A percentile compares a stretch with the other conserved stretches of the same genome.
Evolutionary conservation across 2,888 invertebrate species (phyloP).

Genomic region (Harpagoxenus sublaevis): DNA sequence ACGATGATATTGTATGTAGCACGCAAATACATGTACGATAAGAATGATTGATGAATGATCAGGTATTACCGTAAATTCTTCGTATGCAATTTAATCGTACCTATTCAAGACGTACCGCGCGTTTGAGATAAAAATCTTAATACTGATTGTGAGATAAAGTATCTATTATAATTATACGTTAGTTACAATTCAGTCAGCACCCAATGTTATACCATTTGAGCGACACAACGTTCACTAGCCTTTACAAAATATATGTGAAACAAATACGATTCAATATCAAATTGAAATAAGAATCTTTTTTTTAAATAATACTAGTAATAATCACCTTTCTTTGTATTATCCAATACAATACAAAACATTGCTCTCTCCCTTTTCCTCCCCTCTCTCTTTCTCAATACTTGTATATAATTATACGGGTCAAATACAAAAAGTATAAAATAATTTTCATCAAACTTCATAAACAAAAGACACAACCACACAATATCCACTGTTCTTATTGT

Average conservation of each 20-base stretch:
- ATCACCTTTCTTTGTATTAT: too few relatives aligned
- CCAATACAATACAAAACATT: too few relatives aligned
- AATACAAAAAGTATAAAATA: not conserved
- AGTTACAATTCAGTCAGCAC: not conserved
- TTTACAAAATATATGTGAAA: not conserved
- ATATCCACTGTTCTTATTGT: not conserved
- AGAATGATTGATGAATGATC: not conserved
- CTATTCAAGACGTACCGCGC: not conserved
- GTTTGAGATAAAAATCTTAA: not conserved
- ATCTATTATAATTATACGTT: not conserved
- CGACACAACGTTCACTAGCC: not conserved
- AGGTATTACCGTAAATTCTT: not conserved
- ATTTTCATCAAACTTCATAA: not conserved
- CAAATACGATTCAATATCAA: not conserved
- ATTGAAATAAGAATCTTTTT: not conserved
- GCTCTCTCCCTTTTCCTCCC: not conserved
- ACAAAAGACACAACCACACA: not conserved
- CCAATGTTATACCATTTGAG: not conserved
- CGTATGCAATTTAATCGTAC: not conserved
- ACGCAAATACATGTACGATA: not conserved
- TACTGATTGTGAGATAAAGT: not conserved
- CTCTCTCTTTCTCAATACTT: not conserved
- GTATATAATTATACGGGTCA: not conserved
- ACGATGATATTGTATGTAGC: too few relatives aligned
- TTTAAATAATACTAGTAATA: not conserved